phyloP scores from a whole-genome alignment of 2,888 invertebrate species.

The Priocnemis perturbator region DNA sequence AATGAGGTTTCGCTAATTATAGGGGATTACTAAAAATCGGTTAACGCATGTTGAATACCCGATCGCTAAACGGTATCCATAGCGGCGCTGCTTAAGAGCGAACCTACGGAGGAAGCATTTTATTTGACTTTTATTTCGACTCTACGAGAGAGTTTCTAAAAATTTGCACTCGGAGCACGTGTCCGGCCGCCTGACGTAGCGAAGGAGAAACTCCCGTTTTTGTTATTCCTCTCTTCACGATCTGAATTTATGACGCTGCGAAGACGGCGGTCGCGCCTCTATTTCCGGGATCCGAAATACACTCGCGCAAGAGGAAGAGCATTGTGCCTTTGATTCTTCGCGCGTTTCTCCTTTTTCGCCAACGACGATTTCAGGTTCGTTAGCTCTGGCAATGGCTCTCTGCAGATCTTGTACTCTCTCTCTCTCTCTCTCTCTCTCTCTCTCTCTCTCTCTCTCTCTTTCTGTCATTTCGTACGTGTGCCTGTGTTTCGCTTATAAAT shows the following conservation, averaged over 20 bases:
- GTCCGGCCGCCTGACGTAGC: neutral
- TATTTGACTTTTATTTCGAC: no score
- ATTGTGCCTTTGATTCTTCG: constrained; percentile 1
- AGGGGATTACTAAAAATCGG: no score
- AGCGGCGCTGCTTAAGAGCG: no score
- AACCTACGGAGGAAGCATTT: no score
- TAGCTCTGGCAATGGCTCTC: constrained; percentile 29
- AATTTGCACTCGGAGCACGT: no score
- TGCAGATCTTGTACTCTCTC: constrained; percentile 16
- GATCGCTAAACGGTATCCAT: no score
- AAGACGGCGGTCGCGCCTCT: neutral
- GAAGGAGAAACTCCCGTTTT: neutral
- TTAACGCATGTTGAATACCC: no score
- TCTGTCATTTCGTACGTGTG: constrained; percentile 7
- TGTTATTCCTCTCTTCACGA: neutral
- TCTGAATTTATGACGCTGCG: neutral
- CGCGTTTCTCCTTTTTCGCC: neutral
- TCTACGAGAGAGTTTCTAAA: no score
- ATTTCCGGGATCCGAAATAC: constrained; percentile 15
- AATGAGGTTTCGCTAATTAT: no score
- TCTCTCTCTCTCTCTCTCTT: constrained; percentile 1
- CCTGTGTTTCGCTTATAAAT: constrained; percentile 17
- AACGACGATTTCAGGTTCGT: constrained; percentile 34
- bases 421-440: constrained; percentile 11
- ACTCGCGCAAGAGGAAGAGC: neutral